These are phyloP conservation scores for Micromussa lordhowensis DNA, from an alignment of 92 coral and sea anemone genomes.

Conservation along the genomic window DNA sequence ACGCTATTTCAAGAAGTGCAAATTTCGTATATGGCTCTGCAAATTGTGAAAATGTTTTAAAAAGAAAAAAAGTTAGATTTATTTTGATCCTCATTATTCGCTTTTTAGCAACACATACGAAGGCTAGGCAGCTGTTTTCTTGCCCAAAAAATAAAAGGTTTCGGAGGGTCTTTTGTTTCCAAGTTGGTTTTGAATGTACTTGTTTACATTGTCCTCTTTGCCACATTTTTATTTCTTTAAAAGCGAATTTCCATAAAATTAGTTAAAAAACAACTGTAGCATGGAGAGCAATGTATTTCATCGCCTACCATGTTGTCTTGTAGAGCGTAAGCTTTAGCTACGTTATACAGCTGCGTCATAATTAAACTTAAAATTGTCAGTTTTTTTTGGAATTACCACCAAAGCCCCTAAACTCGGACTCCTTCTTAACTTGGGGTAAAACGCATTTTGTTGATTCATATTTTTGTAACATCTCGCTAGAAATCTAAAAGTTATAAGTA, in stretches of 20 bases:
- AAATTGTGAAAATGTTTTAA: background rate
- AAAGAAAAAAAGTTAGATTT: background rate
- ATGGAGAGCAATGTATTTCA: background rate
- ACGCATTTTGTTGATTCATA: background rate
- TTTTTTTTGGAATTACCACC: background rate
- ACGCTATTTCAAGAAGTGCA: background rate
- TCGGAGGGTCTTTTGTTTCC: background rate
- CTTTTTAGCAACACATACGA: background rate
- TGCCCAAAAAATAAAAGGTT: background rate
- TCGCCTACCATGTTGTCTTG: background rate
- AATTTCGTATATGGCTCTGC: background rate
- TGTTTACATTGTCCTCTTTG: background rate
- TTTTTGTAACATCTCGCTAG: background rate
- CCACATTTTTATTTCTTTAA: background rate
- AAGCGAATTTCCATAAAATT: background rate
- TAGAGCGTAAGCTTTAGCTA: background rate
- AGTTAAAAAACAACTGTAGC: background rate
- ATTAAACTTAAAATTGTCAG: constrained; percentile 6
- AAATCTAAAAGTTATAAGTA: background rate
- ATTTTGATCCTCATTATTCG: background rate
- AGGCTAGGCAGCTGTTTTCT: constrained; percentile 12
- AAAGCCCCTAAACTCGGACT: background rate
- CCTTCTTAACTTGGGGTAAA: background rate
- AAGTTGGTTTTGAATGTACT: constrained; percentile 10
- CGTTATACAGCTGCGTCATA: background rate